These are phyloP conservation scores for Drosophila barbarae DNA, from an alignment of 2,888 invertebrate species.

Conservation along the genomic window DNA sequence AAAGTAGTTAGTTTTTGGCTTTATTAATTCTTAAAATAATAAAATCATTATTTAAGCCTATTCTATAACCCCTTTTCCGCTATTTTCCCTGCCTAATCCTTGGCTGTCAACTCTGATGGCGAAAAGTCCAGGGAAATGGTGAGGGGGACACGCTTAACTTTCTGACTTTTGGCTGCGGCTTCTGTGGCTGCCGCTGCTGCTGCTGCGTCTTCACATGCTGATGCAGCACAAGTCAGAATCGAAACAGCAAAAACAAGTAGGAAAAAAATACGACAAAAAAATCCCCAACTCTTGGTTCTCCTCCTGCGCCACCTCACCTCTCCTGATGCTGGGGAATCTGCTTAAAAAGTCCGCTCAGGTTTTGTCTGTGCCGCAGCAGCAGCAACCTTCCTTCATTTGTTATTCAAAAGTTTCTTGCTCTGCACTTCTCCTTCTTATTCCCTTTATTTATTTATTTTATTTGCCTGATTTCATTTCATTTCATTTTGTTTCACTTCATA, in stretches of 20 bases:
- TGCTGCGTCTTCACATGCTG: slow-evolving; percentile 44
- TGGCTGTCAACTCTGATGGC: slow-evolving; percentile 17
- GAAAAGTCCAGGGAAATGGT: slow-evolving; percentile 17
- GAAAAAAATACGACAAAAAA: slow-evolving; percentile 2
- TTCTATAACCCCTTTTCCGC: not conserved
- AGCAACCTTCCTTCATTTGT: slow-evolving; percentile 67
- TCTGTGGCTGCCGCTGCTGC: slow-evolving; percentile 39
- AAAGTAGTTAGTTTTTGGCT: too few relatives aligned
- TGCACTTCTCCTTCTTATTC: slow-evolving; percentile 1
- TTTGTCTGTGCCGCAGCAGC: slow-evolving; percentile 42
- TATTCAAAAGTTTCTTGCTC: slow-evolving; percentile 73
- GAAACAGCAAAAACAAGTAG: slow-evolving; percentile 3
- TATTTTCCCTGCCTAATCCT: not conserved
- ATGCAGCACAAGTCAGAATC: slow-evolving; percentile 31
- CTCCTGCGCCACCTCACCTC: not conserved
- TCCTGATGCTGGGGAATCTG: slow-evolving; percentile 43
- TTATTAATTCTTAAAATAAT: too few relatives aligned
- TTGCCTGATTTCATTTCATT: slow-evolving; percentile 43
- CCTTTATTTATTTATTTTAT: slow-evolving; percentile 38
- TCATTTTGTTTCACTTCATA: slow-evolving; percentile 18
- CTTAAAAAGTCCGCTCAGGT: slow-evolving; percentile 72
- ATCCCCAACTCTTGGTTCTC: slow-evolving; percentile 9
- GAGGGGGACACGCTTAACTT: slow-evolving; percentile 64
- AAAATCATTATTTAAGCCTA: not conserved
- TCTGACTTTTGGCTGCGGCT: slow-evolving; percentile 68